A percentile compares a stretch with the other conserved stretches of the same genome.
phyloP scores from a whole-genome alignment of 1,140 invertebrate genomes.

The Oedothorax gibbosus region DNA sequence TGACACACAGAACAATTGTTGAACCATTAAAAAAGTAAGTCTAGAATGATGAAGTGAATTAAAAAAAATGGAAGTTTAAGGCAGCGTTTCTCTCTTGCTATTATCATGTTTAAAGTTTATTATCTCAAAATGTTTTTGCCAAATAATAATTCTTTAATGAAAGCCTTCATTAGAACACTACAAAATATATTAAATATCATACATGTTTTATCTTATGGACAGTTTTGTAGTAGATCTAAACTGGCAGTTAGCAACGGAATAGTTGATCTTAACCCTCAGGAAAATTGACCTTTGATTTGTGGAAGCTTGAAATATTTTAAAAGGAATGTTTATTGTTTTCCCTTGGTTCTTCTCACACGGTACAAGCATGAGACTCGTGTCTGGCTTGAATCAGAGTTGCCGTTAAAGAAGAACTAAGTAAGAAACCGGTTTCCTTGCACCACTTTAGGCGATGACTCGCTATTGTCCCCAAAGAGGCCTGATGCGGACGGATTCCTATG shows the following conservation, averaged over 20 bases:
- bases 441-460: too few relatives aligned
- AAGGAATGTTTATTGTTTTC: too few relatives aligned
- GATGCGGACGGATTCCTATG: too few relatives aligned
- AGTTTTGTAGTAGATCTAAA: neutral
- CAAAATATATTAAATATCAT: neutral
- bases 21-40: constrained; percentile 68
- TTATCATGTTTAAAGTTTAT: neutral
- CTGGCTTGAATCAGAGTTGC: too few relatives aligned
- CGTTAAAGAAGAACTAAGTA: too few relatives aligned
- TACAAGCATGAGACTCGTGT: too few relatives aligned
- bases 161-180: neutral
- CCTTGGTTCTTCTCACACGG: too few relatives aligned
- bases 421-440: too few relatives aligned
- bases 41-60: too few relatives aligned
- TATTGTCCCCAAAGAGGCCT: too few relatives aligned
- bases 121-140: neutral
- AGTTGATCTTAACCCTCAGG: neutral
- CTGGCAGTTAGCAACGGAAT: neutral
- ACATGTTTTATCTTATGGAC: neutral
- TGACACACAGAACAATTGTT: constrained; percentile 65
- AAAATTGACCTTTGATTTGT: too few relatives aligned
- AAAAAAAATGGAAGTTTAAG: neutral
- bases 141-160: neutral
- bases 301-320: too few relatives aligned
- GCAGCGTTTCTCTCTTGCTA: neutral